Base-by-base conservation (phyloP, 2,888 invertebrate species). In the Nycteola revayana region DNA sequence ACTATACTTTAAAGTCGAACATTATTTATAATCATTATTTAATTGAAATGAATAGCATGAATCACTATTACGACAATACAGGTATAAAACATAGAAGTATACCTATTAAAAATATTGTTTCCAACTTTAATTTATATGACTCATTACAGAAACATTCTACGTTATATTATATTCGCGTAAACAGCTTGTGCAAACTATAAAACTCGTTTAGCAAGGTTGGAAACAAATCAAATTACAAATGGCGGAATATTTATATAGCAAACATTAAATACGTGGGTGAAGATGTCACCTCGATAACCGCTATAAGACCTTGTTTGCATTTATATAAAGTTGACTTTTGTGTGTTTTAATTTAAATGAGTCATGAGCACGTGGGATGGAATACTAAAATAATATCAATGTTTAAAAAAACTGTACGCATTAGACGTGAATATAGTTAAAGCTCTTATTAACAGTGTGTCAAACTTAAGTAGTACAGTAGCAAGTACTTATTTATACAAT, bases 301-400 rank as follows among this genome's bases (percentile, higher is more conserved):
- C 43, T 40, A 60, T 50, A 49, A 51, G 57, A 50, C 60, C 57
- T 56, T 54, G 57, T 40, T 49, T 36, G 49, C 52, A 47, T 49
- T 29, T 31, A 31, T 35, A 54, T 67, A 75, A 68, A 66, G 69
- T 70, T 62, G 50, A 67, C 49, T 66, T 62, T 65, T 49, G 42
- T 41, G 30, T 32, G 28, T 48, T 52, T 49, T 63, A 51, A 43
- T 33, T 28, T 36, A 42, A n/a, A 60, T 82, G 81, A 82, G 58
- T 80, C 75, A 83, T 49, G 40, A 32, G 35, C 46, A 52, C 49
- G 68, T 66, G 50, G 63, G 71, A 50, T 50, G 56, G 59, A 60
- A 69, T 75, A 79, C 72, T 75, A 69, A 69, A 70, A 70, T 57
- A 61, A 49, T 73, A 79, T 76, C 67, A 74, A 76, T 79, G 66